Conservation (phyloP, 2,888 invertebrate species). For the Sipha maydis region DNA sequence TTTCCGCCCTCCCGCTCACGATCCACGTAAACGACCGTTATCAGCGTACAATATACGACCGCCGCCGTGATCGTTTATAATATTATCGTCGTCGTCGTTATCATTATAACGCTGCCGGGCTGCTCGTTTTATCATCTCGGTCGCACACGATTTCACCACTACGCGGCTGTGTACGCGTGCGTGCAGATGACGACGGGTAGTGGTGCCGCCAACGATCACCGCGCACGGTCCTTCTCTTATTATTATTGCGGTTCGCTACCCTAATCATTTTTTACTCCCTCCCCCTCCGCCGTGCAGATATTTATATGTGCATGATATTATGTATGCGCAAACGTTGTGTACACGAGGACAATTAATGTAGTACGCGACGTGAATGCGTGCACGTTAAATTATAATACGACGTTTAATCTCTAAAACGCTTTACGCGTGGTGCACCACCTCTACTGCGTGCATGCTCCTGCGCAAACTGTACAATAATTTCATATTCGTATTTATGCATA, state of each 20-base stretch:
- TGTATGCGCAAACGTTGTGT: no score
- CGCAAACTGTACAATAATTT: no score
- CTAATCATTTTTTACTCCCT: not conserved
- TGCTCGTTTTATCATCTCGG: conserved; percentile 38
- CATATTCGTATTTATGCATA: no score
- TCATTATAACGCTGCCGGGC: not conserved
- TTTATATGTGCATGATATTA: no score
- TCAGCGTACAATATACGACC: not conserved
- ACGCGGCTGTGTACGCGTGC: no score
- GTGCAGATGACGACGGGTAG: no score
- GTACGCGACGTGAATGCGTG: no score
- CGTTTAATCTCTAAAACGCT: not conserved
- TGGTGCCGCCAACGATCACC: not conserved
- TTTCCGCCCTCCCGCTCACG: not conserved
- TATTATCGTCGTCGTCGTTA: not conserved
- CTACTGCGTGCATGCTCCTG: no score
- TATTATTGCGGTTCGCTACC: not conserved
- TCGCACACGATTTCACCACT: conserved; percentile 2
- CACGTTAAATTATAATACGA: no score
- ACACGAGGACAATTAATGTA: no score
- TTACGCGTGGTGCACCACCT: not conserved
- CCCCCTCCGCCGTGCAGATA: no score
- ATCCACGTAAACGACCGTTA: not conserved
- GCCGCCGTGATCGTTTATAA: not conserved
- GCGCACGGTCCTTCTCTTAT: not conserved